phyloP scores from a whole-genome alignment of 1,140 invertebrate species.

The Rhopalosiphum padi region DNA sequence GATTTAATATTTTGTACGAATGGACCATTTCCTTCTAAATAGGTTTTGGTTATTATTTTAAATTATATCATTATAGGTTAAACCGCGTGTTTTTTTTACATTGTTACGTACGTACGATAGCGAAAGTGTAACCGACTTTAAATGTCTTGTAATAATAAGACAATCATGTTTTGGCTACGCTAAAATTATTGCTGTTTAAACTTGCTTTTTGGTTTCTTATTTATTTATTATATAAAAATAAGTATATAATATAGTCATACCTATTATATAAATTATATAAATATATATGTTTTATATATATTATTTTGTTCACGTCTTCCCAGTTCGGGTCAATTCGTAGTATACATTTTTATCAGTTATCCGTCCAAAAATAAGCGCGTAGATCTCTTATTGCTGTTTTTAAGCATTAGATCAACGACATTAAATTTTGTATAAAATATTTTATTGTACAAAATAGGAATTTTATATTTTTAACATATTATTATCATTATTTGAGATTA shows the following conservation, averaged over 20 bases:
- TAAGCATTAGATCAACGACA: constrained; percentile 19
- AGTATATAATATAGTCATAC: background rate
- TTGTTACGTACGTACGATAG: background rate
- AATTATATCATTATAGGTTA: background rate
- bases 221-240: constrained; percentile 25
- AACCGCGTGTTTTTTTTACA: background rate
- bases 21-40: background rate
- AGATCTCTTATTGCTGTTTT: background rate
- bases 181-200: constrained; percentile 41
- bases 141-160: background rate
- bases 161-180: background rate
- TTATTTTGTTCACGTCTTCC: constrained; percentile 14
- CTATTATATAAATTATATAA: background rate
- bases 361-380: constrained; percentile 43
- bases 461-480: background rate
- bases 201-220: constrained; percentile 21
- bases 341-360: constrained; percentile 49
- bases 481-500: background rate
- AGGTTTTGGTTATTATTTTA: background rate
- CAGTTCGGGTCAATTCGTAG: background rate
- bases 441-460: constrained; percentile 19
- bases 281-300: background rate
- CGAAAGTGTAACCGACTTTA: constrained; percentile 28
- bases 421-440: constrained; percentile 34
- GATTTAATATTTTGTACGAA: background rate